Evolutionary conservation across 2,113 vertebrate genomes (phyloP), one percentile per base, ranked within the genome.

Genomic region (Scatophagus argus): DNA sequence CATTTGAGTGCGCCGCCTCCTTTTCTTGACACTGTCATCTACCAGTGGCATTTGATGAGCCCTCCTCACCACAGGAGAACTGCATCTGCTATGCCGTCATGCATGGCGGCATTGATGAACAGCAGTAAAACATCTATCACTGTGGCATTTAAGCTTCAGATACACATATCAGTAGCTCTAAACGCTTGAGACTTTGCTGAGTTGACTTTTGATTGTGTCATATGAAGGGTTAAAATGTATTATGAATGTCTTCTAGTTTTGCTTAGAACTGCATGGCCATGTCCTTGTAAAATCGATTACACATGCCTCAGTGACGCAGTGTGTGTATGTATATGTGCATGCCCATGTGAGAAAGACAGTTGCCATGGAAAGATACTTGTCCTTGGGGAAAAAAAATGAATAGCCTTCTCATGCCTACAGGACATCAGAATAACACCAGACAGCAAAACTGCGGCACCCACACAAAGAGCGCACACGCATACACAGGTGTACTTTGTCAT

Each of bases 381-480:
- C 72, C 69, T 82, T 87, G 74, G n/a, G n/a, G n/a, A n/a, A n/a
- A 88, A 83, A 52, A 82, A 55, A 63, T 78, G 70, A 79, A 79
- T 79, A 68, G 58, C 52, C 41, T 54, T 58, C 41, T 46, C 59
- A 31, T 71, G 69, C 70, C 78, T 77, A 49, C 55, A 73, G 75
- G 72, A 64, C 62, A 47, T 80, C 38, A 56, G 66, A 52, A 74
- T 46, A 73, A 64, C 69, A 69, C 54, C 65, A 80, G 49, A 74
- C 23, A 52, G 66, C 44, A 39, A 60, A 55, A 74, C 52, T 68
- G 47, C 25, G 9, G 59, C 32, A 17, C 36, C 25, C 47, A 60
- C 27, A 79, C 61, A 71, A 60, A 79, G 56, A 23, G 12, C 36
- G 12, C 39, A 32, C 31, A 64, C 71, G 79, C 34, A 78, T 21